These are phyloP conservation scores for Standfussiana lucernea DNA, from an alignment of 2,888 invertebrate species.

Conservation along the genomic window DNA sequence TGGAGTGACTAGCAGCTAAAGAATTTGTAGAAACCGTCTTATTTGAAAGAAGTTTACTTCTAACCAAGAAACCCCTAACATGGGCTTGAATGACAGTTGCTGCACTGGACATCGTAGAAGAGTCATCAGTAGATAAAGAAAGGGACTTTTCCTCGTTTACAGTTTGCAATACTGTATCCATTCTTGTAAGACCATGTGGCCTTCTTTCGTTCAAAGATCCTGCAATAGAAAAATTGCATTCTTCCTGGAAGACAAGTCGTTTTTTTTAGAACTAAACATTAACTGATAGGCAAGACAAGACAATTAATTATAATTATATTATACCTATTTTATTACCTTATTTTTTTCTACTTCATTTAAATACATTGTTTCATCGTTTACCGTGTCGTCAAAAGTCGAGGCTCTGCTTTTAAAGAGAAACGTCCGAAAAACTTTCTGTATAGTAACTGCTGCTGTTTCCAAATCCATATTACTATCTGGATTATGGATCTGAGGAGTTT, in stretches of 20 bases:
- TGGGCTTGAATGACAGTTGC: conserved; percentile 93
- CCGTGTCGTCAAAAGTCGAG: conserved; percentile 83
- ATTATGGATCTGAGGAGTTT: conserved; percentile 39
- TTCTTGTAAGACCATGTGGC: conserved; percentile 82
- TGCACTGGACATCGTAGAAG: conserved; percentile 89
- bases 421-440: conserved; percentile 90
- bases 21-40: conserved; percentile 85
- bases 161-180: conserved; percentile 88
- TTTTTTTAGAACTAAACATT: conserved; percentile 10
- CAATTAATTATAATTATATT: neutral
- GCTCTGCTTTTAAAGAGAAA: conserved; percentile 87
- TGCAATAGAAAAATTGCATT: conserved; percentile 71
- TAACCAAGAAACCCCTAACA: conserved; percentile 92
- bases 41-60: conserved; percentile 87
- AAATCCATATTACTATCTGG: conserved; percentile 82
- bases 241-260: conserved; percentile 77
- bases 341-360: conserved; percentile 76
- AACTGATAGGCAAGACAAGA: neutral
- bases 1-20: conserved; percentile 78
- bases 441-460: conserved; percentile 90
- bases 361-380: conserved; percentile 77
- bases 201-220: conserved; percentile 79
- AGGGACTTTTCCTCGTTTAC: conserved; percentile 89
- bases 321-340: conserved; percentile 70
- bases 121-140: conserved; percentile 88